Base-by-base conservation (phyloP, 2,113 vertebrate genomes). In the Tautogolabrus adspersus region DNA sequence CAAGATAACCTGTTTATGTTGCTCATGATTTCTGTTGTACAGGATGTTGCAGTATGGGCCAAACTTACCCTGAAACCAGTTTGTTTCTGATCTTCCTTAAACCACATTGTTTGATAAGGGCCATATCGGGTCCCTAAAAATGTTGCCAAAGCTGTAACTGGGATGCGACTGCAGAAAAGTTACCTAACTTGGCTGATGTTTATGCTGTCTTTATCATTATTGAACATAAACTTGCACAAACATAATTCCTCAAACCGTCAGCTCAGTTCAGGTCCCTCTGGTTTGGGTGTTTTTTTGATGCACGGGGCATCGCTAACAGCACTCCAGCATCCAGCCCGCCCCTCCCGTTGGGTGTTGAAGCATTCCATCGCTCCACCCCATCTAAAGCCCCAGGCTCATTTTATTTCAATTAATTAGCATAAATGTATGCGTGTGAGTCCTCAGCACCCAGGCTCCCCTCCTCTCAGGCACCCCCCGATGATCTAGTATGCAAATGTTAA, bases 331-430 rank as follows among this genome's bases (percentile, higher is more conserved):
- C 74, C 46, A 46, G 0, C 56, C 65, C 9, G 34, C 56, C 59
- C 81, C 86, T 71, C 86, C 84, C 66, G 65, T 8, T 59, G 70
- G 64, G 66, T 82, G 82, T 77, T 55, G 40, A 83, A 78, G 74
- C 77, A 52, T 85, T 81, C 52, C 54, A 42, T 74, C 21, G 74
- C 88, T 37, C 85, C 90, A 0, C 87, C 90, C 87, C 60, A 61
- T 23, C 46, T 65, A 6, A 61, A 60, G 79, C 91, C 83, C 55
- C 58, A 56, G 88, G 90, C 85, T 86, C 34, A 75, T 89, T 91
- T 87, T 66, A 90, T 89, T 89, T 87, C 67, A 87, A 90, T 92
- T 91, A 88, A 92, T 93, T 91, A 79, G 68, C 92, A 93, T 89
- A 86, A 90, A 91, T 84, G 26, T 66, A 85, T 64, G 64, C 11